phyloP scores from a whole-genome alignment of 2,113 vertebrate species.

The Notechis scutatus region DNA sequence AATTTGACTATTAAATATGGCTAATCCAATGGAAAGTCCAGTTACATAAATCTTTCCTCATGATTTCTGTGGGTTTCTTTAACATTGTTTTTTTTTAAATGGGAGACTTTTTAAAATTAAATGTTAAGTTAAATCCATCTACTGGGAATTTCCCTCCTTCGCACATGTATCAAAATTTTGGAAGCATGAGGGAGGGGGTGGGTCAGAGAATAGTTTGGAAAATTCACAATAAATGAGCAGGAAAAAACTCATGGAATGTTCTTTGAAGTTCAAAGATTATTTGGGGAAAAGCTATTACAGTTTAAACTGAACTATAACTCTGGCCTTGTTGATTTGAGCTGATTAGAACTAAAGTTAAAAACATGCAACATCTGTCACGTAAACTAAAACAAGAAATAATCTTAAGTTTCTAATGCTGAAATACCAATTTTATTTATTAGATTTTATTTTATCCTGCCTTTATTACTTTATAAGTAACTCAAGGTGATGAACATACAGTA shows the following conservation, averaged over 20 bases:
- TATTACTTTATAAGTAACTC: background rate
- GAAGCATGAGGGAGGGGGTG: background rate
- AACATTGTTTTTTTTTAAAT: background rate
- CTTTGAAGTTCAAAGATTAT: background rate
- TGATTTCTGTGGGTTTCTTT: background rate
- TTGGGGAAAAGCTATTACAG: background rate
- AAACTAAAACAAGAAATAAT: background rate
- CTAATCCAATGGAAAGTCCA: background rate
- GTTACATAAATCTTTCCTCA: background rate
- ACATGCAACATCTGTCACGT: background rate
- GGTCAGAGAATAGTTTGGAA: background rate
- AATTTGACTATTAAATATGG: background rate
- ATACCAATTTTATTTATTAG: background rate
- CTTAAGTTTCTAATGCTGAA: background rate
- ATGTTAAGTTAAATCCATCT: background rate
- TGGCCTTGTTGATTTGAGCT: background rate
- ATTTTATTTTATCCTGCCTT: background rate
- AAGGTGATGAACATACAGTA: background rate
- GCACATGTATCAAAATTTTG: background rate
- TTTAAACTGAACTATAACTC: slow-evolving; percentile 3
- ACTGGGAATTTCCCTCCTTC: background rate
- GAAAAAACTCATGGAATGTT: background rate
- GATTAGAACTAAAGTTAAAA: background rate
- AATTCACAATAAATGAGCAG: background rate
- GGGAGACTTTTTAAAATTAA: background rate